phyloP scores from a whole-genome alignment of 2,888 invertebrate genomes.

The Nebria brevicollis region DNA sequence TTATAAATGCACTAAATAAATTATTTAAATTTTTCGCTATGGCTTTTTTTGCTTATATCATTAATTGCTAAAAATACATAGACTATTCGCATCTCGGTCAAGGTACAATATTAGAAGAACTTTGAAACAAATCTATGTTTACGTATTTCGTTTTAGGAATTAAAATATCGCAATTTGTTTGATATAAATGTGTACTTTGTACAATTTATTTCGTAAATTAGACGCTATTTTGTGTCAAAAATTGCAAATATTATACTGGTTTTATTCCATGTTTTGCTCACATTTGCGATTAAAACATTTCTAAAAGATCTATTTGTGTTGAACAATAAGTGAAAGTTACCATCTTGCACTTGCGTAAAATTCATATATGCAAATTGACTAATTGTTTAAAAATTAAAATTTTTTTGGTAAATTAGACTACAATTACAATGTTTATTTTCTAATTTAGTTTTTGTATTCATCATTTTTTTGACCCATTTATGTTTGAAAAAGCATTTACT shows the following conservation, averaged over 20 bases:
- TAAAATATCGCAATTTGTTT: not conserved
- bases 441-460: no score
- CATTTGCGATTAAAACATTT: not conserved
- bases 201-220: not conserved
- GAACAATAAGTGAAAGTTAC: no score
- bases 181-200: not conserved
- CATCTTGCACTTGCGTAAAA: no score
- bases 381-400: no score
- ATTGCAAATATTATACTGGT: not conserved
- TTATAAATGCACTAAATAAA: not conserved
- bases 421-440: no score
- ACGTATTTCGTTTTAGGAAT: not conserved
- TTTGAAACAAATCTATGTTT: slow-evolving; percentile 32
- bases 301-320: no score
- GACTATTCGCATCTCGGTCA: slow-evolving; percentile 41
- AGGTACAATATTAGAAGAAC: slow-evolving; percentile 35
- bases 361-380: no score
- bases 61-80: slow-evolving; percentile 28
- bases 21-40: not conserved
- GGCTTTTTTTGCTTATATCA: not conserved
- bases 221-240: not conserved
- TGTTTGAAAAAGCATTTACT: no score
- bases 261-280: not conserved
- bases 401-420: no score
- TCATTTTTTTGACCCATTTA: no score